Base-by-base conservation (phyloP, 2,797 vertebrate genomes). In the Poeciliopsis turneri region DNA sequence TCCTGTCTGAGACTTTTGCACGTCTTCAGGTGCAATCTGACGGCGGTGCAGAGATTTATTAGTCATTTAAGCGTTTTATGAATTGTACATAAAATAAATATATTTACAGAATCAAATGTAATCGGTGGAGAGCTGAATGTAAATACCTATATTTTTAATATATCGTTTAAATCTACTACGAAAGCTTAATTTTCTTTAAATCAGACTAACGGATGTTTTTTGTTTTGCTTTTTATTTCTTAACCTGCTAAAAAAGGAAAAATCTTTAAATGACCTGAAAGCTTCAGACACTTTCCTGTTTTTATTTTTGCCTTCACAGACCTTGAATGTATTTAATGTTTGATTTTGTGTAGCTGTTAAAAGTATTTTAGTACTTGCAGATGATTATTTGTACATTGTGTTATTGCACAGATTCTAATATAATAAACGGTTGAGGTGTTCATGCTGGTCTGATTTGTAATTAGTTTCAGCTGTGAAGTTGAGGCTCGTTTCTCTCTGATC, bases 281-380 rank as follows among this genome's bases (percentile, higher is more conserved):
- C 28, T 0, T 68, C 8, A 13, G 72, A 70, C 66, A 33, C 53
- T 70, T 68, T 59, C 11, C 45, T 45, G 76, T 72, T 55, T 71
- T 72, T 11, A 5, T 5, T 57, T 15, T 75, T 74, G 83, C 89
- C 81, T 89, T 87, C 73, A 77, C 66, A 78, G 88, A 91, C 85
- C 79, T 61, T 92, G 90, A 92, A 93, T 92, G 92, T 93, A 87
- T 82, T 90, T 83, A 49, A 78, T 90, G 71, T 82, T 84, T 82
- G 25, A 86, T 89, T 74, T 89, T 47, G 59, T 83, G 74, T 39
- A 77, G 78, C 13, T 86, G 84, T 87, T 80, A 78, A 82, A 83
- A 86, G 28, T 77, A 86, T 79, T 90, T 73, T 93, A 82, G 88
- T 83, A 88, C 89, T 87, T 82, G 83, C 84, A 81, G 39, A 64